Conservation (phyloP, 2,888 invertebrate genomes). For the Monoplex corrugatus region DNA sequence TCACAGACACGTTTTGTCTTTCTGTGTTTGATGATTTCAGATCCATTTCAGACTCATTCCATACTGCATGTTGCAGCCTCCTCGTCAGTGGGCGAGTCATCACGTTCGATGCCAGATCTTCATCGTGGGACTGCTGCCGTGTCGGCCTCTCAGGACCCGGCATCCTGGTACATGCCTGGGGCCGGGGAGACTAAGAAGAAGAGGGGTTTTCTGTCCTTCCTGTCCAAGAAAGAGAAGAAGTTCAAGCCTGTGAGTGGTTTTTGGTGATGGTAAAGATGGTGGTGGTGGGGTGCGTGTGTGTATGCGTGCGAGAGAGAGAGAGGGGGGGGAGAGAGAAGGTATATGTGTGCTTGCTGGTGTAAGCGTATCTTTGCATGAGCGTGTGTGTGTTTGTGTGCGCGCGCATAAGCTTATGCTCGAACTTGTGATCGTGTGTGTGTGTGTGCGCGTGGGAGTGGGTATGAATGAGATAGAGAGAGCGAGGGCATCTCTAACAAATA, state of each 20-base stretch:
- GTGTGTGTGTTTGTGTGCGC: not conserved
- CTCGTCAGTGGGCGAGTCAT: conserved; percentile 44
- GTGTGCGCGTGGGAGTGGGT: not conserved
- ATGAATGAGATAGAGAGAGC: too few relatives aligned
- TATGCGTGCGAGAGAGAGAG: not conserved
- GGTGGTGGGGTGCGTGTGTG: not conserved
- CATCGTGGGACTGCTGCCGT: conserved; percentile 55
- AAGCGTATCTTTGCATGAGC: not conserved
- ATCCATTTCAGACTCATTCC: too few relatives aligned
- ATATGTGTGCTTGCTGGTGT: too few relatives aligned
- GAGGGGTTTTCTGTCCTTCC: conserved; percentile 78
- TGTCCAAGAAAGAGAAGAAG: conserved; percentile 78
- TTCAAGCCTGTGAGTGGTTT: conserved; percentile 79
- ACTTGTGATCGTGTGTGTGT: not conserved
- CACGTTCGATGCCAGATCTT: conserved; percentile 72
- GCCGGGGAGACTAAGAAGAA: conserved; percentile 84
- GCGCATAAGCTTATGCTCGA: not conserved
- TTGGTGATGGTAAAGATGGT: not conserved
- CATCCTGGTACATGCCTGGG: conserved; percentile 59
- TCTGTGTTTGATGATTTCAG: too few relatives aligned
- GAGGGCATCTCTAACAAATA: not conserved
- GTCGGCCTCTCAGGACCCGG: conserved; percentile 22
- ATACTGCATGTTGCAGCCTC: conserved; percentile 42
- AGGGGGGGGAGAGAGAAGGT: too few relatives aligned
- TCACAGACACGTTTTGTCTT: too few relatives aligned